A percentile compares a stretch with the other conserved stretches of the same genome.
These are phyloP conservation scores for Aviceda subcristata DNA, from an alignment of 2,113 vertebrate genomes.

Conservation along the genomic window DNA sequence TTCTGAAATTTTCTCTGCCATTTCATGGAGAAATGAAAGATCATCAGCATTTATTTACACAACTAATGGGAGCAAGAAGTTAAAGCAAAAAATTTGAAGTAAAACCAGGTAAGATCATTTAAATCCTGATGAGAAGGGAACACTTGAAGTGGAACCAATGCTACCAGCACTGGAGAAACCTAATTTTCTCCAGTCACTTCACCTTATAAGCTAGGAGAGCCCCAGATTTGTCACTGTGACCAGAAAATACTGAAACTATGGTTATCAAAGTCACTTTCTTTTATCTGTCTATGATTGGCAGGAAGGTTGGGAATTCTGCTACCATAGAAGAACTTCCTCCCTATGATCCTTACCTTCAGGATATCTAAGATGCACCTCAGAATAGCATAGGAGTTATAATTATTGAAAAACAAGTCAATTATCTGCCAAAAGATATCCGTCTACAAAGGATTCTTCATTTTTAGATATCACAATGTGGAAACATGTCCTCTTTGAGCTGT, in stretches of 20 bases:
- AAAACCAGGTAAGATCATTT: background rate
- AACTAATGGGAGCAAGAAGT: background rate
- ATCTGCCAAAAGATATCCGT: background rate
- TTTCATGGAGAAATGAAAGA: background rate
- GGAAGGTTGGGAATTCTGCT: background rate
- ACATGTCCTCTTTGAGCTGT: background rate
- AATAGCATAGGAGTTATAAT: background rate
- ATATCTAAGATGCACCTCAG: background rate
- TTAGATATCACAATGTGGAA: background rate
- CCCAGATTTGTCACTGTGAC: background rate
- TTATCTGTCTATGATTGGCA: background rate
- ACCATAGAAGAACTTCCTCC: background rate
- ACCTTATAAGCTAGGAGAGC: background rate
- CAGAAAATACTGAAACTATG: background rate
- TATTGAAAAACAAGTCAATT: background rate
- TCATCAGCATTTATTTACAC: background rate
- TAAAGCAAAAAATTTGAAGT: background rate
- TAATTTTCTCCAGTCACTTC: background rate
- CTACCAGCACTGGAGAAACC: background rate
- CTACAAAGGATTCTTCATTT: background rate
- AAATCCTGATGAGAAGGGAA: background rate
- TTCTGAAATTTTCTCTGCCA: background rate
- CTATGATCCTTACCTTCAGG: background rate
- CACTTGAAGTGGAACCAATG: background rate
- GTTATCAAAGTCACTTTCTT: background rate